Conservation (phyloP, 92 coral and sea anemone species). For the Porites evermanni region DNA sequence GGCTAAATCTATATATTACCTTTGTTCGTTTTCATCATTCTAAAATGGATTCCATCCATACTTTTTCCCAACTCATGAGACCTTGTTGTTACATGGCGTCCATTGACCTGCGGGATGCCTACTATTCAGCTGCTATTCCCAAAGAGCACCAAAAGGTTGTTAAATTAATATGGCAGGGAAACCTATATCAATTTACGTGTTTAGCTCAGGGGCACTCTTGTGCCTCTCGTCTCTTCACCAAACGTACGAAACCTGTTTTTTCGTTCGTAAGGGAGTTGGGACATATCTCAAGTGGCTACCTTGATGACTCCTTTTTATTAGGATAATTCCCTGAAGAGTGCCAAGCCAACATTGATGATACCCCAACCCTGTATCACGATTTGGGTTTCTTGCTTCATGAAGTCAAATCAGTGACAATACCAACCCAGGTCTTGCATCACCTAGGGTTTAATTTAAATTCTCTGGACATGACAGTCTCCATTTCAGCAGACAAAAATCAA, state of each 20-base stretch:
- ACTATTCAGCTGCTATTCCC: conserved; percentile 46
- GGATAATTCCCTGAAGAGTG: conserved; percentile 50
- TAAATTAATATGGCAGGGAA: conserved; percentile 37
- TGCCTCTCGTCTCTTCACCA: conserved; percentile 66
- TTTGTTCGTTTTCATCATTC: conserved; percentile 40
- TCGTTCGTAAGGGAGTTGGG: conserved; percentile 50
- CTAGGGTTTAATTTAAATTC: conserved; percentile 66
- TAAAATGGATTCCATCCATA: conserved; percentile 60
- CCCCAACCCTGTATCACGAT: conserved; percentile 28
- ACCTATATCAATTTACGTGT: conserved; percentile 58
- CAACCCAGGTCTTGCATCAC: conserved; percentile 58
- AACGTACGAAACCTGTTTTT: conserved; percentile 59
- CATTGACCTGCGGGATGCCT: conserved; percentile 49
- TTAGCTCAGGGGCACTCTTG: conserved; percentile 58
- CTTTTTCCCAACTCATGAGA: conserved; percentile 48
- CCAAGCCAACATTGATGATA: conserved; percentile 56
- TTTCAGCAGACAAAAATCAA: conserved; percentile 26
- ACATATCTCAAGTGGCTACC: conserved; percentile 60
- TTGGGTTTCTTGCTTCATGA: conserved; percentile 61
- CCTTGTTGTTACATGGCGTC: conserved; percentile 53
- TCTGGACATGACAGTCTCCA: conserved; percentile 62
- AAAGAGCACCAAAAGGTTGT: conserved; percentile 48
- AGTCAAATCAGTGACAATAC: conserved; percentile 69
- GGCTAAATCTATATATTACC: no score
- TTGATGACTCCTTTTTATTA: conserved; percentile 64